These are phyloP conservation scores for Sebastes schlegelii DNA, from an alignment of 2,113 vertebrate genomes.

Conservation along the genomic window DNA sequence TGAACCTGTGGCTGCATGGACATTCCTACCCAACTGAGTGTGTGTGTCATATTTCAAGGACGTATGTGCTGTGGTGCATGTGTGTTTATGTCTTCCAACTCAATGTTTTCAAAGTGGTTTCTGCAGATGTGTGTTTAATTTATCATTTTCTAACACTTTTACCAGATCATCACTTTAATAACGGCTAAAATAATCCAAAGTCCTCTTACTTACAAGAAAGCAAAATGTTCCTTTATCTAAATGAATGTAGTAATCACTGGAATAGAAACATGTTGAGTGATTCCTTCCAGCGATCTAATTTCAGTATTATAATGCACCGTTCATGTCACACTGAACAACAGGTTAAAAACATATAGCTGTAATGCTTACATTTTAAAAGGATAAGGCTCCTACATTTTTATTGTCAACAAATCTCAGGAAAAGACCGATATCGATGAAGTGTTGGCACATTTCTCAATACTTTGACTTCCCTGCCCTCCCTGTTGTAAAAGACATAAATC, in stretches of 20 bases:
- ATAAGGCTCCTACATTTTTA: too few species aligned
- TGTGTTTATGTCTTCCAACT: not conserved
- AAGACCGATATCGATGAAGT: not conserved
- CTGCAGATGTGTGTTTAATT: constrained; percentile 16
- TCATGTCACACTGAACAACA: not conserved
- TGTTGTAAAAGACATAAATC: not conserved
- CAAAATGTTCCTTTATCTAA: not conserved
- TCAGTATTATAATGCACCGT: not conserved
- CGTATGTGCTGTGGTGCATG: not conserved
- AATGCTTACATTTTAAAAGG: too few species aligned
- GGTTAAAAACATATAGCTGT: too few species aligned
- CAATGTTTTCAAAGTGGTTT: constrained; percentile 7
- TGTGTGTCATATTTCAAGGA: not conserved
- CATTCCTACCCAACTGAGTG: constrained; percentile 31
- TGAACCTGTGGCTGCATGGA: constrained; percentile 15
- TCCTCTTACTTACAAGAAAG: not conserved
- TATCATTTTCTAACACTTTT: not conserved
- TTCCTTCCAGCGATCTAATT: not conserved
- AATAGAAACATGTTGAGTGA: not conserved
- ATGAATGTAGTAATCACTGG: not conserved
- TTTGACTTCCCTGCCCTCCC: not conserved
- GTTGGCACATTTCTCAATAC: too few species aligned
- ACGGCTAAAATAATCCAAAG: not conserved
- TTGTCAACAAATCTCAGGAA: not conserved
- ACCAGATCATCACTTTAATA: not conserved